Evolutionary conservation across 2,797 vertebrate species (phyloP), one percentile per base, ranked within the genome.

Genomic region (Clarias pachynema): DNA sequence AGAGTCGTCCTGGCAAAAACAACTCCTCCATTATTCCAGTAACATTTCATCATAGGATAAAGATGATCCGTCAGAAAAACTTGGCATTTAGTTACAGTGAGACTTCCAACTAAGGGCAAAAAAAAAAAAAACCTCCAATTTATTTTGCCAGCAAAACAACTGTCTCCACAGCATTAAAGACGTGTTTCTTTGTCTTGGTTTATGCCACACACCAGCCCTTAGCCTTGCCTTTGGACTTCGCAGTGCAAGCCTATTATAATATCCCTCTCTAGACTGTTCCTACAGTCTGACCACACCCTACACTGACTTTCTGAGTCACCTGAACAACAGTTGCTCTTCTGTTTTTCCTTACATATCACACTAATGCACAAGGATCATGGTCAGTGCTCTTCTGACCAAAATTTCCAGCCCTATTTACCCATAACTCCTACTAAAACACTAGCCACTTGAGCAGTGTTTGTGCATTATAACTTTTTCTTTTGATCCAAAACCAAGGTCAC

Each of bases 301-400:
- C 3, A 29, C 79, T 83, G 57, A 53, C 53, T 59, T 72, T 59
- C 53, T 83, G 68, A 83, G 53, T 83, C 68, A 72, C 69, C 70
- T 60, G 59, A 74, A 26, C 15, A 83, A 74, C 49, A 72, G 70
- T 44, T 26, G 31, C 66, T 40, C 34, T 37, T 60, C 31, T 59
- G 68, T 59, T 49, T 44, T 49, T 22, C 20, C 69, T 66, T 2
- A 29, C n/a, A 66, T 68, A 81, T 81, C 60, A 66, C 79, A 66
- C 40, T 22, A 49, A 49, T 53, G 24, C 59, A 79, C 60, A 29
- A 80, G 62, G 78, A 65, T 80, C 40, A 65, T 31, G 62, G n/a
- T 65, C 78, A 53, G 37, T 29, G 7, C 26, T 16, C 37, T 29
- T 26, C 26, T 16, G 16, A 44, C 60, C 78, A 63, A n/a, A 49